phyloP scores from a whole-genome alignment of 1,140 invertebrate species.

The Zaprionus davidi region DNA sequence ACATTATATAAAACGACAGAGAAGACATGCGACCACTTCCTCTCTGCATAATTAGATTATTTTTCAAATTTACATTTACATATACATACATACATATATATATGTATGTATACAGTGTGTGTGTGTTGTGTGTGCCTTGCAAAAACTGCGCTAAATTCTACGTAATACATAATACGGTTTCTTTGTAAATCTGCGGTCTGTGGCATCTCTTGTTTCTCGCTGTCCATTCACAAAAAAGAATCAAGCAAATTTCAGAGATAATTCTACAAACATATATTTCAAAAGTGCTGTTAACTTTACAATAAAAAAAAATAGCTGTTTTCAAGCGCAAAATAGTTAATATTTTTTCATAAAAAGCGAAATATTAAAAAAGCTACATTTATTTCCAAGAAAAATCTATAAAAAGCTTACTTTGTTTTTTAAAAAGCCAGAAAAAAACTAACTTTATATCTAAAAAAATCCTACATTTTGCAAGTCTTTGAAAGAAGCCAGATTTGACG shows the following conservation, averaged over 20 bases:
- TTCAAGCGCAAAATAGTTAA: no score
- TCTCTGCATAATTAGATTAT: constrained; percentile 8
- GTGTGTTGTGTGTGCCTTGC: constrained; percentile 6
- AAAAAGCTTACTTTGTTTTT: no score
- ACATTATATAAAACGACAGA: background rate
- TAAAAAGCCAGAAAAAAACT: no score
- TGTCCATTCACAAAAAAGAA: constrained; percentile 11
- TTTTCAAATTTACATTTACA: background rate
- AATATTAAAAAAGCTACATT: no score
- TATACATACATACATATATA: background rate
- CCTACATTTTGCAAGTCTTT: no score
- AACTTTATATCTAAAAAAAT: no score
- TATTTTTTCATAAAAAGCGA: no score
- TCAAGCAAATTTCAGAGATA: background rate
- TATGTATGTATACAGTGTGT: background rate
- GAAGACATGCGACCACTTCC: constrained; percentile 4
- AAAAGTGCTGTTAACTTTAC: no score
- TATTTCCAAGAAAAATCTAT: no score
- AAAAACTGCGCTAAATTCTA: constrained; percentile 16
- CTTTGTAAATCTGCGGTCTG: constrained; percentile 24
- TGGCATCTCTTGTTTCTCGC: constrained; percentile 36
- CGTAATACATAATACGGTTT: constrained; percentile 21
- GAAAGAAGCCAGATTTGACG: no score
- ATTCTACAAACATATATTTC: background rate
- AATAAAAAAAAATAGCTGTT: no score